Percentiles rank a stretch among this genome's conserved stretches.
These are phyloP conservation scores for Drosophila vallismaia DNA, from an alignment of 2,888 invertebrate genomes.

Conservation along the genomic window DNA sequence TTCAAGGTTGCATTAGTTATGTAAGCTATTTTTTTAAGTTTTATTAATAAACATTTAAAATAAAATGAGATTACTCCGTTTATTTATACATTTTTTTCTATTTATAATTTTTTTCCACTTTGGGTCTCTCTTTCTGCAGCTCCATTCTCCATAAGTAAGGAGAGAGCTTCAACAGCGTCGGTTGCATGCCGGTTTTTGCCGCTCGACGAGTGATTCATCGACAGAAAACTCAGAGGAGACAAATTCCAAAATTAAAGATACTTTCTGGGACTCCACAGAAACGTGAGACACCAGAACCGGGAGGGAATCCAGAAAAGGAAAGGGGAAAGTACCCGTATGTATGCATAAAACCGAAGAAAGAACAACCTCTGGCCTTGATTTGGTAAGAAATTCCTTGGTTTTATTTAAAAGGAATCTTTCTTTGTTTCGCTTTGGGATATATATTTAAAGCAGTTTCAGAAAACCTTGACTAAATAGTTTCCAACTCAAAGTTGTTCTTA, in stretches of 20 bases:
- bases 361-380: conserved; percentile 35
- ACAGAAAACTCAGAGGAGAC: conserved; percentile 19
- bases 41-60: background rate
- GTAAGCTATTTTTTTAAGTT: background rate
- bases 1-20: background rate
- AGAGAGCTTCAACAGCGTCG: conserved; percentile 12
- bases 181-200: conserved; percentile 47
- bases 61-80: background rate
- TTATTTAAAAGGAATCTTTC: conserved; percentile 5
- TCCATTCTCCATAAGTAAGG: background rate
- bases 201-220: conserved; percentile 31
- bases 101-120: too few relatives aligned
- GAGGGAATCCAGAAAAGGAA: background rate
- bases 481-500: background rate
- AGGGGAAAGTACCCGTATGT: background rate
- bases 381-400: conserved; percentile 14
- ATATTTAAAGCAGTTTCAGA: background rate
- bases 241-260: conserved; percentile 35
- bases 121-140: background rate
- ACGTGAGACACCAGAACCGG: background rate
- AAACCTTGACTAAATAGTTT: background rate
- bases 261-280: conserved; percentile 12
- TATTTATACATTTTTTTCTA: too few relatives aligned
- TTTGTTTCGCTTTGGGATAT: background rate
- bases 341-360: conserved; percentile 8